Percentiles rank a stretch among this genome's conserved stretches.
Conservation (phyloP, 2,797 vertebrate genomes). For the Enteromius viviparus region DNA sequence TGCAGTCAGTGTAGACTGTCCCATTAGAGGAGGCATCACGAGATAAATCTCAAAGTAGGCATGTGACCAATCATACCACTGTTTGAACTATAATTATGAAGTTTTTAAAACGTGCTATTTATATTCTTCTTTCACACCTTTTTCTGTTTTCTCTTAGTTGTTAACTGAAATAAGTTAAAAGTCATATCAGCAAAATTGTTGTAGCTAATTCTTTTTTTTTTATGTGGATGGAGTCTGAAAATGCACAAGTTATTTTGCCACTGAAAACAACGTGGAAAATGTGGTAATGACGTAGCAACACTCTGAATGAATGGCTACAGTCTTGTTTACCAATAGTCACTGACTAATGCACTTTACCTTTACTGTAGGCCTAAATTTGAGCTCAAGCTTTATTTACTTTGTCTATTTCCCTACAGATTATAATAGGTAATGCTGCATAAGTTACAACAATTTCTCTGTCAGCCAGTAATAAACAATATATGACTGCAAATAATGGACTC, state of each 20-base stretch:
- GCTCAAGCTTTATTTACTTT: not conserved
- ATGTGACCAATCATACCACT: not conserved
- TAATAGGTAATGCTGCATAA: not conserved
- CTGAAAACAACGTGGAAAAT: not conserved
- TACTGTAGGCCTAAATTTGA: not conserved
- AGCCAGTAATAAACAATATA: not conserved
- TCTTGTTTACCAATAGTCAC: not conserved
- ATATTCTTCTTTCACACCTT: not conserved
- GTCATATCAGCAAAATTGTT: not conserved
- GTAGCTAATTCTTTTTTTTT: not conserved
- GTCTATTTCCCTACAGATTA: not conserved
- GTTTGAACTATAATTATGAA: not conserved
- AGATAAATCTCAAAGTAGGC: not conserved
- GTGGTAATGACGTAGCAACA: constrained; percentile 3
- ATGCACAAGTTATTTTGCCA: not conserved
- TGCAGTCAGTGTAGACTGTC: constrained; percentile 64
- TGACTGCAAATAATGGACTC: constrained; percentile 11
- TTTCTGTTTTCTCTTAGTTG: not conserved
- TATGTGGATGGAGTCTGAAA: not conserved
- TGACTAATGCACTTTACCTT: not conserved
- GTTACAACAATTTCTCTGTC: not conserved
- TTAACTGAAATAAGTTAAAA: not conserved
- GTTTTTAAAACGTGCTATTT: not conserved
- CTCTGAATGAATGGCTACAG: not conserved
- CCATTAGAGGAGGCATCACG: constrained; percentile 21